These are phyloP conservation scores for Myotis yumanensis DNA, from an alignment of 2,113 vertebrate genomes.

Conservation along the genomic window DNA sequence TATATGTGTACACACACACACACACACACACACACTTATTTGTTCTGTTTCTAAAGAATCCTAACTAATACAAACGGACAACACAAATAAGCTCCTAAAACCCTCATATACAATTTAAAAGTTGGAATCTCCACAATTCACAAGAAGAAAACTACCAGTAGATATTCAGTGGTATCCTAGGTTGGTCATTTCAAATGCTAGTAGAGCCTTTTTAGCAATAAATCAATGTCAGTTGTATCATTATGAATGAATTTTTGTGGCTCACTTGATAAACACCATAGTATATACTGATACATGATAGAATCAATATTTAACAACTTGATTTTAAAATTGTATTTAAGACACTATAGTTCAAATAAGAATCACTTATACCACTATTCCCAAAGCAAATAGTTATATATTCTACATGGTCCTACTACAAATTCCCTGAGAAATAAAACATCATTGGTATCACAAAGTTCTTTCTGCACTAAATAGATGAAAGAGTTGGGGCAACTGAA, in stretches of 20 bases:
- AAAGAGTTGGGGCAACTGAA: neutral
- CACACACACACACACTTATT: too few species aligned
- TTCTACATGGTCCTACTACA: neutral
- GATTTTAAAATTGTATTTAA: neutral
- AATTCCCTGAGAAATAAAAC: neutral
- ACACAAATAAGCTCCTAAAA: neutral
- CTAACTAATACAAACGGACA: neutral
- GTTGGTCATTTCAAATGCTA: neutral
- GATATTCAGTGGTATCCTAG: neutral
- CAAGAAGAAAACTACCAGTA: neutral
- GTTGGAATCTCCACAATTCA: neutral
- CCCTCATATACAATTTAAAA: neutral
- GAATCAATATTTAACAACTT: slow-evolving; percentile 1
- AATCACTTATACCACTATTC: neutral
- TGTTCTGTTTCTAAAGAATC: neutral
- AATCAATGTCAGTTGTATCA: neutral
- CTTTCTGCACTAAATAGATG: neutral
- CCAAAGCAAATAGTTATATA: neutral
- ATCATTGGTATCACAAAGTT: neutral
- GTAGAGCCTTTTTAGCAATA: neutral
- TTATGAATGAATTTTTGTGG: neutral
- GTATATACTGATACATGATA: neutral
- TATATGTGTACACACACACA: neutral
- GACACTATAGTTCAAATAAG: neutral
- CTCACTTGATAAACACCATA: neutral